These are phyloP conservation scores for Tetramorium simillimum DNA, from an alignment of 1,140 invertebrate species.

Conservation along the genomic window DNA sequence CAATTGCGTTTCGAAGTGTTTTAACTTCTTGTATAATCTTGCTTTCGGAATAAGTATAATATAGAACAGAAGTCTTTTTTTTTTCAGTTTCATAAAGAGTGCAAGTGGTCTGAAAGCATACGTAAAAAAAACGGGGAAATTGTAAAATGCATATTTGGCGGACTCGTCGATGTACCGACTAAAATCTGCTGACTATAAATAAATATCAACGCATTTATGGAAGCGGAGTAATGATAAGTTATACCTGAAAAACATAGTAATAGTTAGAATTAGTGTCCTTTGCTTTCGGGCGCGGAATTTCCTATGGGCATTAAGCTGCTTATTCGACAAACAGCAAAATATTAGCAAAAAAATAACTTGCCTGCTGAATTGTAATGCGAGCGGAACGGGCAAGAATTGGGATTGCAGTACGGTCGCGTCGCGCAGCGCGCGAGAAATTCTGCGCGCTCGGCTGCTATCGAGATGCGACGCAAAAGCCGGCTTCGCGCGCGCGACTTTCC, in stretches of 20 bases:
- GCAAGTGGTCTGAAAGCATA: not conserved
- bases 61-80: not conserved
- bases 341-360: conserved; percentile 16
- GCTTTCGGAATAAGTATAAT: not conserved
- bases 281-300: conserved; percentile 2
- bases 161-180: not conserved
- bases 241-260: not conserved
- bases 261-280: not conserved
- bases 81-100: not conserved
- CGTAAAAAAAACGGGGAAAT: not conserved
- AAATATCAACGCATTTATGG: not conserved
- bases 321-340: conserved; percentile 12
- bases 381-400: not conserved
- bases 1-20: not conserved
- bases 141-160: not conserved
- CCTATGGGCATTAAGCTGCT: not conserved
- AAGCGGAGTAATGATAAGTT: not conserved
- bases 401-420: conserved; percentile 11
- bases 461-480: conserved; percentile 36
- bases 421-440: conserved; percentile 15
- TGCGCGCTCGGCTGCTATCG: conserved; percentile 16
- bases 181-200: not conserved
- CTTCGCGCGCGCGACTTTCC: conserved; percentile 42
- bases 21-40: too few species aligned
- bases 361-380: conserved; percentile 13